Evolutionary conservation across 2,113 vertebrate species (phyloP), one percentile per base, ranked within the genome.

Genomic region (Macrotis lagotis): DNA sequence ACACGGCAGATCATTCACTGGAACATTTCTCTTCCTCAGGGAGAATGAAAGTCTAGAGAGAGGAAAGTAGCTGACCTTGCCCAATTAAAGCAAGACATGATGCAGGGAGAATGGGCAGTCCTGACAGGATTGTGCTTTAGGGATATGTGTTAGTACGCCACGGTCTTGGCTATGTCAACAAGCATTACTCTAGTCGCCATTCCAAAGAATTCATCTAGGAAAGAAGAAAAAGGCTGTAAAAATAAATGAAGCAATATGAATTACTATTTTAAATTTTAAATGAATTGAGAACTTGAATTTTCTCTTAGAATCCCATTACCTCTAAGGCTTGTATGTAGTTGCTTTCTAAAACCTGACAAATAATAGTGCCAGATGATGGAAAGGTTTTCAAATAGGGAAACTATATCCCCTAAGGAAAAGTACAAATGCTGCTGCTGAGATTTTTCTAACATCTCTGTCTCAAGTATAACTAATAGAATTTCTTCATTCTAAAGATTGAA

Each of bases 61-160:
- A 97, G 92, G 93, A 96, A 96, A 48, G 48, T 91, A n/a, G 74
- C 95, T 98, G 98, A 98, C 97, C 97, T 98, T 94, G 1, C 51
- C 95, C 98, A 98, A 97, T 98, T 98, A 98, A 93, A 89, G 50
- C 51, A 91, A 91, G 0, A 0, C 51, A 91, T 0, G 19, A 28
- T 0, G 4, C 47, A 90, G 96, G 89, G 74, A 89, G 93, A 97
- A 93, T 22, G 37, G 95, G 88, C 22, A 52, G 5, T 25, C 3
- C 92, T 96, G 96, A 97, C 96, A 97, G 90, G 50, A 9, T 52
- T 97, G 66, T 97, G 92, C 92, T 97, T 93, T 89, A 28, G 94
- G 94, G 94, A 94, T 0, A 0, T 55, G 8, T 48, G 89, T 50
- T 97, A 31, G 48, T 24, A 25, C 94, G 96, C 96, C 92, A 51